A percentile compares a stretch with the other conserved stretches of the same genome.
Evolutionary conservation across 2,888 invertebrate genomes (phyloP).

Genomic region (Cryptus armator): DNA sequence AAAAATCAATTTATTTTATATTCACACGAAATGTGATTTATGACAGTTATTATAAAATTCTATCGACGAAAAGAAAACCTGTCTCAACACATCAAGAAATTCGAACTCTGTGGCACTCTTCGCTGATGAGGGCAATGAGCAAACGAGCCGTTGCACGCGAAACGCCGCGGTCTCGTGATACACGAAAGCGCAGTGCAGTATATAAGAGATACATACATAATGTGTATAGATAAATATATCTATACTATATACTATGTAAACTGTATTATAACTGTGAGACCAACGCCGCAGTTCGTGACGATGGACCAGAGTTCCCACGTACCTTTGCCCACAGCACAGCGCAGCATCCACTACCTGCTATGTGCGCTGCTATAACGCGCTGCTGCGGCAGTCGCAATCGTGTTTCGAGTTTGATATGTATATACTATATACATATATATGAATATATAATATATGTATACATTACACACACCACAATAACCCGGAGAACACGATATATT

Average conservation of each 20-base stretch:
- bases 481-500: slow-evolving; percentile 10
- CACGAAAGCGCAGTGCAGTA: slow-evolving; percentile 55
- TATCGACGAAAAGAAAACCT: no score
- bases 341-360: slow-evolving; percentile 34
- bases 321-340: slow-evolving; percentile 60
- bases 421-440: not conserved
- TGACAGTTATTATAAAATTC: no score
- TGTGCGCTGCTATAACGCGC: slow-evolving; percentile 14
- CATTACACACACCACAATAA: not conserved
- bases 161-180: slow-evolving; percentile 58
- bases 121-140: slow-evolving; percentile 67
- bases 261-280: slow-evolving; percentile 40
- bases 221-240: slow-evolving; percentile 24
- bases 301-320: slow-evolving; percentile 65
- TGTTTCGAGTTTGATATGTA: not conserved
- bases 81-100: slow-evolving; percentile 9
- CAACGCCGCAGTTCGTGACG: slow-evolving; percentile 56
- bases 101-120: slow-evolving; percentile 59
- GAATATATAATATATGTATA: not conserved
- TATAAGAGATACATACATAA: slow-evolving; percentile 51
- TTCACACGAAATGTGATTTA: no score
- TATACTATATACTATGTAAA: slow-evolving; percentile 30
- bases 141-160: slow-evolving; percentile 66
- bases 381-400: slow-evolving; percentile 42
- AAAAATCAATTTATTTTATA: no score